Evolutionary conservation across 1,140 invertebrate genomes (phyloP), one percentile per base, ranked within the genome.

Genomic region (Drosophila arizonae): DNA sequence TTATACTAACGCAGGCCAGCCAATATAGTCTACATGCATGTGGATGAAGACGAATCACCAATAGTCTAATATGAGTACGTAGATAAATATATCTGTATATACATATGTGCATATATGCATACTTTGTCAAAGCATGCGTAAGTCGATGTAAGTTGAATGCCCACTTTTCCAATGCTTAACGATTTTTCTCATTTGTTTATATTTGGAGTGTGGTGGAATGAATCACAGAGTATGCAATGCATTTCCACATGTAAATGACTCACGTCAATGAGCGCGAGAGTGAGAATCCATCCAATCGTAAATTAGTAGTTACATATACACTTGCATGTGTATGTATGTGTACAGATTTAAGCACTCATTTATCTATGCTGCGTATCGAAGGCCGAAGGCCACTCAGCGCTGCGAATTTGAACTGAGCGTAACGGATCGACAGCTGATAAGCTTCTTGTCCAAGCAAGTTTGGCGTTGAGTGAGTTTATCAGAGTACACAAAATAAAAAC

Each of bases 231-330:
- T 58, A 6, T 15, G 13, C 36, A 33, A 4, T 72, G 69, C 69
- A 66, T 58, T 72, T 66, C 54, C 62, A 72, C 62, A 64, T 39
- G n/a, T 17, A 58, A 72, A 52, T 72, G 69, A 72, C 36, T 72
- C 62, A 72, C 33, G 11, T 13, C 21, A 10, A 4, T 30, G 46
- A 17, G 33, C 45, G 64, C 52, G 56, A 57, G 45, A 45, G 45
- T 28, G 15, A 26, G 48, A 36, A 55, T 33, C 9, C 15, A 36
- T 21, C 10, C 15, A 55, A 36, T 36, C 26, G 21, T 3, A 41
- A 21, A 51, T 48, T 39, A 13, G 10, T 24, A 48, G 11, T 10
- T 24, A 21, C 3, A 21, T 6, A 15, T 6, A 45, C 33, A 52
- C 6, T n/a, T 50, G 15, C 36, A 15, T 11, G 10, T 55, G 39